Conservation (phyloP, 2,888 invertebrate genomes). For the Hemicrepidius hirtus region DNA sequence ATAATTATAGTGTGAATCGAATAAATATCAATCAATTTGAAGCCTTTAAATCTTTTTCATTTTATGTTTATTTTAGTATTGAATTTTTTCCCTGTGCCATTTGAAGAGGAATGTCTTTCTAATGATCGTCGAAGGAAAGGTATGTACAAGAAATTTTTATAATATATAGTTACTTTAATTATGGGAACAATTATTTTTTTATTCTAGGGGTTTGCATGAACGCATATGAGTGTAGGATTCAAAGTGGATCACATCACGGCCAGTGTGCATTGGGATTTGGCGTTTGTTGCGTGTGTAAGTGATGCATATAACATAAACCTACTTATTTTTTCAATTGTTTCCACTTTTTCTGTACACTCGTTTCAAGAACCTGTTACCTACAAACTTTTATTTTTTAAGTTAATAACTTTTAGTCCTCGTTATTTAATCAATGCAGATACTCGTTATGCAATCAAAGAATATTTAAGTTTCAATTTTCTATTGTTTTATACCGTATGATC, state of each 20-base stretch:
- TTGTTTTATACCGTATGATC: too few species aligned
- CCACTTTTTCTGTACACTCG: not conserved
- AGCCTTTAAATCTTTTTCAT: too few species aligned
- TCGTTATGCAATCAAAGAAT: too few species aligned
- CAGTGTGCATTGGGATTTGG: slow-evolving; percentile 90
- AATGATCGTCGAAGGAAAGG: slow-evolving; percentile 79
- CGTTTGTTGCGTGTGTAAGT: slow-evolving; percentile 91
- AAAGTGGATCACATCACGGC: slow-evolving; percentile 82
- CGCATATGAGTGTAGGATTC: slow-evolving; percentile 87
- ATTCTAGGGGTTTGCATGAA: slow-evolving; percentile 84
- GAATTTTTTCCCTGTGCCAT: slow-evolving; percentile 89
- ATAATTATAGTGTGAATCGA: too few species aligned
- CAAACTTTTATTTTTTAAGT: too few species aligned
- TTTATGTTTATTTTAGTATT: slow-evolving; percentile 75
- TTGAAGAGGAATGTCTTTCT: slow-evolving; percentile 86
- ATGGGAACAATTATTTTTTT: not conserved
- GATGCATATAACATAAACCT: slow-evolving; percentile 31
- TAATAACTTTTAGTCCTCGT: too few species aligned
- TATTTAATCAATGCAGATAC: too few species aligned
- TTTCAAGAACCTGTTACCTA: too few species aligned
- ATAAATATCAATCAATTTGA: too few species aligned
- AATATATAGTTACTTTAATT: not conserved
- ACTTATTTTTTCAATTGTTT: not conserved
- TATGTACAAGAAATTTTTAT: slow-evolving; percentile 54
- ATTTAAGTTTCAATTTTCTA: too few species aligned